Evolutionary conservation across 2,797 vertebrate genomes (phyloP).

Genomic region (Atherinosoma microstoma): DNA sequence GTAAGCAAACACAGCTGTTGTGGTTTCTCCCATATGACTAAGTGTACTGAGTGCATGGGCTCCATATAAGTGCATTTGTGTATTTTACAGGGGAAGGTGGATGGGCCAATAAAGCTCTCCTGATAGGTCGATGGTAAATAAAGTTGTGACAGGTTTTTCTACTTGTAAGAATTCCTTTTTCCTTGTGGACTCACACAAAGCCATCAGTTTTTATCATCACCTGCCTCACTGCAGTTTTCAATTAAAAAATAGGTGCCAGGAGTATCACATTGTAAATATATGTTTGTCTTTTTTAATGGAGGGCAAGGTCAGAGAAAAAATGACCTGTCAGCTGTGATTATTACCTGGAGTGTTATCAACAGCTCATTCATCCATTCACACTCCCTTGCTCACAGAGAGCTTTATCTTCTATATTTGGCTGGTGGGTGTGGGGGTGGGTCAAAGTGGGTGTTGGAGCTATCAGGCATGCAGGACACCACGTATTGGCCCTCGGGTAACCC

Average conservation of each 20-base stretch:
- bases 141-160: constrained; percentile 52
- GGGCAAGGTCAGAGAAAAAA: constrained; percentile 55
- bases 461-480: constrained; percentile 70
- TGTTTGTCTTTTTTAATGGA: constrained; percentile 37
- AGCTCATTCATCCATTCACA: constrained; percentile 33
- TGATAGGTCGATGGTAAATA: constrained; percentile 60
- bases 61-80: constrained; percentile 34
- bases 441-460: constrained; percentile 45
- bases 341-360: constrained; percentile 38
- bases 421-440: constrained; percentile 10
- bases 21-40: constrained; percentile 28
- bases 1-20: constrained; percentile 57
- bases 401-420: constrained; percentile 19
- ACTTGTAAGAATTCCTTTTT: constrained; percentile 37
- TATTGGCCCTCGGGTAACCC: constrained; percentile 66
- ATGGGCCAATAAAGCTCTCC: constrained; percentile 26
- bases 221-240: constrained; percentile 42
- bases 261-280: constrained; percentile 36
- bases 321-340: constrained; percentile 49
- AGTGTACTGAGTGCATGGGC: constrained; percentile 16
- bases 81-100: constrained; percentile 26
- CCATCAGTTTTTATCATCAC: constrained; percentile 41
- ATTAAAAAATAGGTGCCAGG: constrained; percentile 43
- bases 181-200: constrained; percentile 10
- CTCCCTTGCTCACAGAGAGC: constrained; percentile 27